Evolutionary conservation across 2,797 vertebrate species (phyloP).

Genomic region (Etheostoma perlongum): DNA sequence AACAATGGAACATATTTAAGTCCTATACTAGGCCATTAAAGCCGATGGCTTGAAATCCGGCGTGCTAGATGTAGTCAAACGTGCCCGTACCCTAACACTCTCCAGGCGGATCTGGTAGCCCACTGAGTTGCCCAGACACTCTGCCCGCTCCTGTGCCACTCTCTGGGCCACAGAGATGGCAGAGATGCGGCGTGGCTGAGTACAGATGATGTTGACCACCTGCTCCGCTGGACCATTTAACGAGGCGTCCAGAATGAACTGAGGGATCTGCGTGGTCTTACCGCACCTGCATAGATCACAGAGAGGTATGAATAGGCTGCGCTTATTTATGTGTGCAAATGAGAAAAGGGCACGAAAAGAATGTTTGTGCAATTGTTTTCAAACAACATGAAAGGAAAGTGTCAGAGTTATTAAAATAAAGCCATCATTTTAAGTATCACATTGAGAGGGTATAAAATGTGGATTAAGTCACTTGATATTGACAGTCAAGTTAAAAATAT

Average conservation of each 20-base stretch:
- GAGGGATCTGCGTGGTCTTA: constrained; percentile 98
- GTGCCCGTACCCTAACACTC: constrained; percentile 88
- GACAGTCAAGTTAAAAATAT: neutral
- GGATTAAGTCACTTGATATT: constrained; percentile 3
- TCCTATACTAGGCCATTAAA: neutral
- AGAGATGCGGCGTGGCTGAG: constrained; percentile 97
- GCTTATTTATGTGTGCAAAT: neutral
- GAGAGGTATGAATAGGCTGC: neutral
- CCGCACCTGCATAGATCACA: constrained; percentile 87
- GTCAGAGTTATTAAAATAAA: neutral
- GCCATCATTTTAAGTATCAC: too few relatives aligned
- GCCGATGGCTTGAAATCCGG: neutral
- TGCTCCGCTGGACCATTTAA: constrained; percentile 82
- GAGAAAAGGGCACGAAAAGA: neutral
- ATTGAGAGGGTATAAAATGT: neutral
- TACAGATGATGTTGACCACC: constrained; percentile 96
- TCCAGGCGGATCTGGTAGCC: constrained; percentile 99
- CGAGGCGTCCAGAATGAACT: constrained; percentile 95
- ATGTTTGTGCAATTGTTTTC: neutral
- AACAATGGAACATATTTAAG: too few relatives aligned
- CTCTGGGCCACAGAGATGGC: constrained; percentile 95
- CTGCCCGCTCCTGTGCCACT: constrained; percentile 94
- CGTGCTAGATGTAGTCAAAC: constrained; percentile 8
- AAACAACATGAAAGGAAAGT: neutral
- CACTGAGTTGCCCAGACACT: constrained; percentile 91